Conservation (phyloP, 2,113 vertebrate species). For the Solea senegalensis region DNA sequence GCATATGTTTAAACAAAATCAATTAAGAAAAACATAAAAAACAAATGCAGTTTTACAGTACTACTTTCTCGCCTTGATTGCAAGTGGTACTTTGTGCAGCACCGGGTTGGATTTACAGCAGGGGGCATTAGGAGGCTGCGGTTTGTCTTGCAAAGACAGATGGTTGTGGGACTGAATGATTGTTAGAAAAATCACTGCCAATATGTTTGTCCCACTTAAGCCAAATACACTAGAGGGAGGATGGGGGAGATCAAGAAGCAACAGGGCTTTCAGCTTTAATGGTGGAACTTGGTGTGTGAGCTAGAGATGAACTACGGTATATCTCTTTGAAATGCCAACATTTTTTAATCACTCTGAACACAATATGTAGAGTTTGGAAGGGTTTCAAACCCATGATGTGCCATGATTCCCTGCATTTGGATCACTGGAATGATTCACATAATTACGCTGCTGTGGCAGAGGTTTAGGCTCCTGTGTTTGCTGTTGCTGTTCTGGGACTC, state of each 20-base stretch:
- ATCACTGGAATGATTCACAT: conserved; percentile 31
- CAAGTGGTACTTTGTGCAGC: conserved; percentile 19
- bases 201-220: conserved; percentile 39
- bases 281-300: background rate
- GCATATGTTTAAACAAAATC: too few species aligned
- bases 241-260: conserved; percentile 8
- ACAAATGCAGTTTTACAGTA: too few species aligned
- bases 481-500: conserved; percentile 25
- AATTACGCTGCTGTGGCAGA: conserved; percentile 21
- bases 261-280: conserved; percentile 11
- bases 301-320: background rate
- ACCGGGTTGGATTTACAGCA: conserved; percentile 35
- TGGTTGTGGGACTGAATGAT: conserved; percentile 41
- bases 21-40: too few species aligned
- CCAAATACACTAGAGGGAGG: conserved; percentile 7
- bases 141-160: conserved; percentile 52
- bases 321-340: background rate
- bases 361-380: conserved; percentile 21
- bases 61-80: conserved; percentile 8
- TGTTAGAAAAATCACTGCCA: conserved; percentile 43
- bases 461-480: conserved; percentile 35
- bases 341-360: conserved; percentile 30
- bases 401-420: conserved; percentile 31
- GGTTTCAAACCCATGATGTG: background rate
- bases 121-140: conserved; percentile 31